Base-by-base conservation (phyloP, 2,113 vertebrate genomes). In the Etheostoma spectabile region DNA sequence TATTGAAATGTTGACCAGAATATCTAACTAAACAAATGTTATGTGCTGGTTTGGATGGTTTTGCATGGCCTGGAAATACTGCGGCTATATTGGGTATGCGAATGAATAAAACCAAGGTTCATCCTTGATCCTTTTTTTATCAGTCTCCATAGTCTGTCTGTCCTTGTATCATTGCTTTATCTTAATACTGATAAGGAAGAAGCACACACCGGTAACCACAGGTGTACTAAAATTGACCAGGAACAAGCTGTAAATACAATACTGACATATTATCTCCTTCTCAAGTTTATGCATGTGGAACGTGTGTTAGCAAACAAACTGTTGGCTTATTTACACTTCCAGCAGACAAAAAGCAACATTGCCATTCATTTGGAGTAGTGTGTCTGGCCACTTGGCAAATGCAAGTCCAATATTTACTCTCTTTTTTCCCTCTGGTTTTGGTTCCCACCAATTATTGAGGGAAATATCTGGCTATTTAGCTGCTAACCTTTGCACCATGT, bases 21-120 rank as follows among this genome's bases (percentile, higher is more conserved):
- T 45, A 66, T 74, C 75, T 80, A 18, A 65, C 24, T 82, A 86
- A 55, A 24, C 77, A 86, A 84, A 90, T 82, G 12, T 19, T 57
- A 52, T 77, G 48, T 62, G 0, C 22, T 67, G 60, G 64, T 86
- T 60, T 57, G 48, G 46, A 46, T 74, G 18, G 52, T 18, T 86
- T 88, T 84, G 80, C 80, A 84, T 86, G 46, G 1, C 30, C 6
- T 79, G 80, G 61, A 55, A 57, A 42, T 8, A 2, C 61, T 18
- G 59, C 42, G 68, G 64, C 18, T 15, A 1, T 8, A 13, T 48
- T 21, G 69, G 67, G 49, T 8, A 46, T 48, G 33, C 59, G 53
- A 45, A 60, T 77, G 27, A 21, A 22, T 27, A 38, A 35, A 56
- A 64, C 35, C 64, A 67, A 16, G 1, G 22, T 33, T 68, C 48